Conservation (phyloP, 1,140 invertebrate species). For the Drosophila sucinea region DNA sequence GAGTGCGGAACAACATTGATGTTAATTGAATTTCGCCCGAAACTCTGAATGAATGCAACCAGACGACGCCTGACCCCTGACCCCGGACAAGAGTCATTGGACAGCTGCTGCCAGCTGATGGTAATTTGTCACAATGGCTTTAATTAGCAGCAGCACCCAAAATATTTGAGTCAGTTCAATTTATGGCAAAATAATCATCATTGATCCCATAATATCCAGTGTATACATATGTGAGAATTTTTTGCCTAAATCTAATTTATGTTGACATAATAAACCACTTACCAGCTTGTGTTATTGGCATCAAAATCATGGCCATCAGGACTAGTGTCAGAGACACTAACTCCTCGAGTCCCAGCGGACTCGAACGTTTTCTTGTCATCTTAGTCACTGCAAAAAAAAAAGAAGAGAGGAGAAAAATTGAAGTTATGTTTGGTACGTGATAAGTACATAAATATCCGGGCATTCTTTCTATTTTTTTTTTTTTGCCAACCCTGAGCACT, state of each 20-base stretch:
- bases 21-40: constrained; percentile 53
- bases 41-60: constrained; percentile 44
- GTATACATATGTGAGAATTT: constrained; percentile 36
- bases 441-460: constrained; percentile 5
- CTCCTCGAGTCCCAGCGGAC: constrained; percentile 82
- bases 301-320: constrained; percentile 63
- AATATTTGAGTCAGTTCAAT: constrained; percentile 13
- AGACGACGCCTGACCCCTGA: constrained; percentile 70
- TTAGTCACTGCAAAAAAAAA: constrained; percentile 65
- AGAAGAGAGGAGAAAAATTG: constrained; percentile 20
- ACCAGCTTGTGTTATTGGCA: constrained; percentile 77
- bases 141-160: constrained; percentile 51
- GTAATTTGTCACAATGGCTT: constrained; percentile 74
- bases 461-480: constrained; percentile 17
- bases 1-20: constrained; percentile 1
- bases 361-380: constrained; percentile 83
- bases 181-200: constrained; percentile 45
- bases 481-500: constrained; percentile 11
- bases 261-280: constrained; percentile 82
- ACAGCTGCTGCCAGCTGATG: constrained; percentile 67
- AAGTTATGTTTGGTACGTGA: constrained; percentile 40
- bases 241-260: constrained; percentile 70
- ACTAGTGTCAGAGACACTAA: constrained; percentile 63
- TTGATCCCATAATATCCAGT: constrained; percentile 29
- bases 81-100: constrained; percentile 58